Evolutionary conservation across 1,140 invertebrate species (phyloP).

Genomic region (Penaeus vannamei): DNA sequence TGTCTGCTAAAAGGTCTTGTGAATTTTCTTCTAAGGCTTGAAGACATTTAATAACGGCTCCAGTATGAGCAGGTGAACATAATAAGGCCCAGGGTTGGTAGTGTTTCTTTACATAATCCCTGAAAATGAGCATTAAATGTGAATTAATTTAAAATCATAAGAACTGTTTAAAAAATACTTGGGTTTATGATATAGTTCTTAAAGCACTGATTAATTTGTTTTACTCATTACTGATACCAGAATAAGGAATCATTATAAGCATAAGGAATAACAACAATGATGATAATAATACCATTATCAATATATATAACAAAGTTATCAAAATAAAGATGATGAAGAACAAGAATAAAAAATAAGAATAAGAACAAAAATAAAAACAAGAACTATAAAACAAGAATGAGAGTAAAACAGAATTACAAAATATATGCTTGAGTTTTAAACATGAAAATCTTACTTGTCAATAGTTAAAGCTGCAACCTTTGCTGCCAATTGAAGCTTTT

Average conservation of each 20-base stretch:
- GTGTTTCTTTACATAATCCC: conserved; percentile 47
- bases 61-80: neutral
- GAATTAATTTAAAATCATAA: neutral
- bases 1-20: conserved; percentile 30
- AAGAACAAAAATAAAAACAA: no score
- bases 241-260: no score
- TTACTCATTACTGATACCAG: no score
- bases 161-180: neutral
- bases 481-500: conserved; percentile 42
- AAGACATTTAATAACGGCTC: conserved; percentile 36
- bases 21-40: conserved; percentile 49
- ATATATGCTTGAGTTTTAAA: no score
- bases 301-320: no score
- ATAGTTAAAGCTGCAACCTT: conserved; percentile 29
- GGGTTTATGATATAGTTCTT: no score
- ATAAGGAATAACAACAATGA: no score
- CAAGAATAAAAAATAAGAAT: no score
- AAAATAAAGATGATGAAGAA: no score
- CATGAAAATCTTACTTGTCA: conserved; percentile 3
- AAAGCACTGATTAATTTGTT: no score
- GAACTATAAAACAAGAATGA: no score
- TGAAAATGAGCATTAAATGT: neutral
- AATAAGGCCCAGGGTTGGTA: conserved; percentile 46
- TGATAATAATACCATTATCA: no score
- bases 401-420: neutral